Evolutionary conservation across 2,797 vertebrate species (phyloP).

Genomic region (Saxicola maurus): DNA sequence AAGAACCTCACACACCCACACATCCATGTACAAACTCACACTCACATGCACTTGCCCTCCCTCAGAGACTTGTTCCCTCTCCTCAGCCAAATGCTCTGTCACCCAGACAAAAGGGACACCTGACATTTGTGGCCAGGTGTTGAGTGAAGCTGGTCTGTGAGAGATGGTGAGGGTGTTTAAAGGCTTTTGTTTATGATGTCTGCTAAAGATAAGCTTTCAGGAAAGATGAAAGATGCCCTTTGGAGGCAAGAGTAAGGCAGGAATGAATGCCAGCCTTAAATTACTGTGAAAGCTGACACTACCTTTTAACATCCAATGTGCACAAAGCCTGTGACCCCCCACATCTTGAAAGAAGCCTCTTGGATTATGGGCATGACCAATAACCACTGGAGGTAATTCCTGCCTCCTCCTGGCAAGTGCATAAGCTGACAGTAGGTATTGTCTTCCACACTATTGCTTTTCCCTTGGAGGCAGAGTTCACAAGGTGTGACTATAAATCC

Average conservation of each 20-base stretch:
- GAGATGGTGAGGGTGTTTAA: neutral
- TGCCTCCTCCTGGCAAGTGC: neutral
- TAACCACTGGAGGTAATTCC: neutral
- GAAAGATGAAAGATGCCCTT: constrained; percentile 19
- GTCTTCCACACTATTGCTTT: neutral
- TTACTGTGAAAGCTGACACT: constrained; percentile 22
- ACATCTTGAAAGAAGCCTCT: neutral
- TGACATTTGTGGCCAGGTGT: neutral
- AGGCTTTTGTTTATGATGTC: neutral
- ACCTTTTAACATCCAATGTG: constrained; percentile 11
- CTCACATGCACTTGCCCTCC: accelerated
- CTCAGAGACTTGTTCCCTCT: neutral
- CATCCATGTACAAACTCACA: accelerated
- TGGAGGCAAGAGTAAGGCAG: neutral
- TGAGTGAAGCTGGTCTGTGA: neutral
- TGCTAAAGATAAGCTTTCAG: neutral
- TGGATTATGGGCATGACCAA: neutral
- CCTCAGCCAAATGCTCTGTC: neutral
- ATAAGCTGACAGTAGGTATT: neutral
- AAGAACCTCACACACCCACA: neutral
- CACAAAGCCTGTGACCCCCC: neutral
- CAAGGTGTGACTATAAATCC: neutral
- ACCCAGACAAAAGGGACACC: neutral
- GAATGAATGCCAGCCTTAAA: neutral
- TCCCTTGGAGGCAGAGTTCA: neutral